Percentiles rank a stretch among this genome's conserved stretches.
Conservation (phyloP, 1,140 invertebrate species). For the Solen grandis region DNA sequence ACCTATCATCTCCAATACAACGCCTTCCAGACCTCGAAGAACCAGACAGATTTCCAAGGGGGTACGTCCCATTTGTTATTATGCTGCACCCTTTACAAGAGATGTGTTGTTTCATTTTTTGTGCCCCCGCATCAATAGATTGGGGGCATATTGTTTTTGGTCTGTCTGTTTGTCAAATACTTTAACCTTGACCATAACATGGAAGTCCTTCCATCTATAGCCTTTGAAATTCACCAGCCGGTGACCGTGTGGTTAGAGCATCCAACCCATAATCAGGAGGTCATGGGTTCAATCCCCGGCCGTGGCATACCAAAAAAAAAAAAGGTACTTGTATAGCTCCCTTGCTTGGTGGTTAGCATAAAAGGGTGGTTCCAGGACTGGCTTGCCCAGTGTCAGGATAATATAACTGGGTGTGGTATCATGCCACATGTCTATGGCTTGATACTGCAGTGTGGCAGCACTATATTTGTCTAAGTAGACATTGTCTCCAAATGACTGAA, state of each 20-base stretch:
- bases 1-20: slow-evolving; percentile 31
- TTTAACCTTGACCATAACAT: too few species aligned
- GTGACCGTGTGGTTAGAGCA: neutral
- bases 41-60: neutral
- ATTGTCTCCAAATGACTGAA: neutral
- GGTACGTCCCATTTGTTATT: slow-evolving; percentile 4
- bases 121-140: too few species aligned
- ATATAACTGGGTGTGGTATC: too few species aligned
- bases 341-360: too few species aligned
- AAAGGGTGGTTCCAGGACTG: neutral
- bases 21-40: slow-evolving; percentile 12
- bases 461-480: neutral
- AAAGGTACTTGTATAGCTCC: neutral
- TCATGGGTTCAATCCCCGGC: neutral
- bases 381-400: neutral
- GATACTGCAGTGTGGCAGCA: neutral
- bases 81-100: neutral
- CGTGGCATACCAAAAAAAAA: neutral
- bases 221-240: neutral
- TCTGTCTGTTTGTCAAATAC: too few species aligned
- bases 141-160: too few species aligned
- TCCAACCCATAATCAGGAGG: too few species aligned
- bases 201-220: neutral
- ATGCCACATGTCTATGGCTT: neutral
- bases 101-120: neutral